Conservation (phyloP, 2,113 vertebrate species). For the Tretioscincus oriximinensis region DNA sequence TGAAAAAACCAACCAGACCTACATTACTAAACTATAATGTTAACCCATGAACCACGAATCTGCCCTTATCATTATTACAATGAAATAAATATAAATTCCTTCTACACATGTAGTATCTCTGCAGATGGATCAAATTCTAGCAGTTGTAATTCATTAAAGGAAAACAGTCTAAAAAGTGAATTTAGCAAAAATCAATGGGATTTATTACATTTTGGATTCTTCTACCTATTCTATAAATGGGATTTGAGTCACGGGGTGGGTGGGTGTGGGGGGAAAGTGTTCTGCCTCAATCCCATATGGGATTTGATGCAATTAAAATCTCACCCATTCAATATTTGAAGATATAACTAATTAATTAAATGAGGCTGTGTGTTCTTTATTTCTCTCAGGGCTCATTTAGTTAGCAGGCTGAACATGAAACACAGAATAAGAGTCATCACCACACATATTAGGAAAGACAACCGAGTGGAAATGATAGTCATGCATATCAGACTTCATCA, state of each 20-base stretch:
- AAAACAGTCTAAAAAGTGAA: not conserved
- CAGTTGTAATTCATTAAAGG: not conserved
- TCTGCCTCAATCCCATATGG: not conserved
- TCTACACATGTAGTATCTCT: not conserved
- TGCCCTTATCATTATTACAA: not conserved
- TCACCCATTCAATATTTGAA: not conserved
- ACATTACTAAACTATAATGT: not conserved
- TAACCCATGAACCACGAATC: too few species aligned
- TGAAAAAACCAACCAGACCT: not conserved
- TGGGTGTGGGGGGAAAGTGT: too few species aligned
- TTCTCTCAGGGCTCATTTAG: not conserved
- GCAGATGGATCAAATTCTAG: not conserved
- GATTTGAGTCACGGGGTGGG: not conserved
- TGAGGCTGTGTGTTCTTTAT: not conserved
- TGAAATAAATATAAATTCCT: not conserved
- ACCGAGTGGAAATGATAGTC: not conserved
- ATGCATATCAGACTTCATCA: not conserved
- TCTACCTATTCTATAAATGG: not conserved
- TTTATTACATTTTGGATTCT: slow-evolving; percentile 1
- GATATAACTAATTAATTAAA: not conserved
- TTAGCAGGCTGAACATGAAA: not conserved
- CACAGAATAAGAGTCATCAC: not conserved
- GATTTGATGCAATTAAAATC: not conserved
- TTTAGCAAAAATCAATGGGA: not conserved
- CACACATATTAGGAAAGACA: not conserved